phyloP scores from a whole-genome alignment of 2,113 vertebrate genomes.

The Cyprinodon tularosa region DNA sequence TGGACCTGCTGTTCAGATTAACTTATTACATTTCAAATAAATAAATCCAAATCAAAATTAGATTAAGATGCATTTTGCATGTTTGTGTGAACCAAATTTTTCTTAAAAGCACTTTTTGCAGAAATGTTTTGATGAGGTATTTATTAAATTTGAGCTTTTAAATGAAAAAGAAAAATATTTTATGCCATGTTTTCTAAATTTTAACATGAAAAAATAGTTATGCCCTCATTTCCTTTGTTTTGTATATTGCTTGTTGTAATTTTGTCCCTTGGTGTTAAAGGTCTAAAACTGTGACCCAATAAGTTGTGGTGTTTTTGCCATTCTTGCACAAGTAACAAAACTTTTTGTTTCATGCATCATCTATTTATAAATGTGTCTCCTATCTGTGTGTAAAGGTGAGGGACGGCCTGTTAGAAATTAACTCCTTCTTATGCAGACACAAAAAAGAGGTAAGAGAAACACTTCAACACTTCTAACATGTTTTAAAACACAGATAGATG shows the following conservation, averaged over 20 bases:
- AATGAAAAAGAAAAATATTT: no score
- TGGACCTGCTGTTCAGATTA: no score
- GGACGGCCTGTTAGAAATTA: conserved; percentile 90
- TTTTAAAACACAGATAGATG: background rate
- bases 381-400: conserved; percentile 69
- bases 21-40: no score
- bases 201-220: no score
- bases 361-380: background rate
- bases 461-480: background rate
- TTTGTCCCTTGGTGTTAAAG: background rate
- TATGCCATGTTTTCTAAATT: no score
- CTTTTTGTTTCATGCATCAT: background rate
- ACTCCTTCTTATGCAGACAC: conserved; percentile 86
- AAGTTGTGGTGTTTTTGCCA: background rate
- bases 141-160: background rate
- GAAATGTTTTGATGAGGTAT: background rate
- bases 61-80: no score
- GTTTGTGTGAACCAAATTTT: no score
- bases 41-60: no score
- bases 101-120: background rate
- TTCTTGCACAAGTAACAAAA: background rate
- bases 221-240: background rate
- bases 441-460: conserved; percentile 67
- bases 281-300: background rate
- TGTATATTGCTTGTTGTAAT: background rate